Evolutionary conservation across 2,888 invertebrate genomes (phyloP), one percentile per base, ranked within the genome.

Genomic region (Apantesis nais): DNA sequence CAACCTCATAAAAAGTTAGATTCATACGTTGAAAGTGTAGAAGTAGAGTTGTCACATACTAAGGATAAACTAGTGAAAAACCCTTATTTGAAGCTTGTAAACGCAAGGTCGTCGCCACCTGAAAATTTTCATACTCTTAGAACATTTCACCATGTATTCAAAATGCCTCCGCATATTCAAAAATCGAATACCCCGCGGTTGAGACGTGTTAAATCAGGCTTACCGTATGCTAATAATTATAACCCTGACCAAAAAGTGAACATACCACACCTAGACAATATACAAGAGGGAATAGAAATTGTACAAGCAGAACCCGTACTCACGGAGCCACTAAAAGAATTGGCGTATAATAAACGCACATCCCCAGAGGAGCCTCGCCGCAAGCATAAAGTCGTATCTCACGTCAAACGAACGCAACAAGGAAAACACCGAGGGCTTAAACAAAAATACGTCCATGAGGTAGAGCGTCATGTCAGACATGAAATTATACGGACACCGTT

Each of bases 331-430:
- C n/a, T 1, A 34, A 34, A 65, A 12, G 52, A 0, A 37, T 48
- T n/a, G n/a, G n/a, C 34, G 3, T n/a, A n/a, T 37, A 52, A 65
- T 37, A 37, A 34, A 52, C 65, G 37, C 16, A n/a, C n/a, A 52
- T 25, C 34, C 14, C 7, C 52, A 52, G 52, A 65, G 9, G 5
- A 14, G 25, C 3, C 37, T 25, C 29, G 7, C n/a, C 48, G 25
- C 48, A 65, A 65, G 52, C 65, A 55, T 37, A 65, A 65, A 37
- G 22, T 52, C 2, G 48, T 52, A 16, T 65, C 65, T 16, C 65
- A 52, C 9, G 25, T 52, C 52, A 65, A n/a, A 37, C 48, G 52
- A 3, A 2, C 34, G 3, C 52, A 31, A 14, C n/a, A 25, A 65
- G n/a, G 48, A 12, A n/a, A 52, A 9, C 14, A 34, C n/a, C 48